Percentiles rank a stretch among this genome's conserved stretches.
Evolutionary conservation across 2,888 invertebrate genomes (phyloP).

Genomic region (Luperina testacea): DNA sequence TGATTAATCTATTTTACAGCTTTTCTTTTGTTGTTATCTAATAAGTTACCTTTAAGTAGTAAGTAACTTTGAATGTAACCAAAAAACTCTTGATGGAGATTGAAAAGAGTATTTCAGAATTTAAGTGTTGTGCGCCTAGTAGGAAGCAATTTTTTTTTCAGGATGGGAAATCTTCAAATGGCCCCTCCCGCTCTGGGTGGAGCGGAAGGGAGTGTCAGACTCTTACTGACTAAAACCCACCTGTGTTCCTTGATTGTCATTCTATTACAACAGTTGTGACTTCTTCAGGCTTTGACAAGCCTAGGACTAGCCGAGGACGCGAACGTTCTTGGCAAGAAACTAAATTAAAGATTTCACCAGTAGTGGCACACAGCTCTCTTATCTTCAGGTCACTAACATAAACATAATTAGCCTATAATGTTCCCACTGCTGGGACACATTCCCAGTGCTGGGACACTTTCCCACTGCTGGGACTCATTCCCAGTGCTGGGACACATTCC

Average conservation of each 20-base stretch:
- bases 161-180: too few species aligned
- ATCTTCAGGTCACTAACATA: neutral
- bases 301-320: neutral
- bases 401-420: too few species aligned
- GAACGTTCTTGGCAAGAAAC: neutral
- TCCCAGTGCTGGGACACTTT: too few species aligned
- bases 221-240: too few species aligned
- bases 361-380: neutral
- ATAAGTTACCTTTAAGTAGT: neutral
- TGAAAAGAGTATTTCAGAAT: neutral
- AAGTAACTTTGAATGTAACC: neutral
- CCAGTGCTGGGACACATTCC: too few species aligned
- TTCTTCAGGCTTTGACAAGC: neutral
- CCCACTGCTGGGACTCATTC: too few species aligned
- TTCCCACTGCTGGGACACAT: too few species aligned
- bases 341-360: neutral
- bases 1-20: neutral
- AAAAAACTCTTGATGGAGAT: neutral
- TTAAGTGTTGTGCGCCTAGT: neutral
- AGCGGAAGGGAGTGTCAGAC: too few species aligned
- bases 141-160: neutral
- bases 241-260: neutral
- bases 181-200: too few species aligned
- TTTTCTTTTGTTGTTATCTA: neutral
- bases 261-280: neutral